Base-by-base conservation (phyloP, 2,113 vertebrate species). In the Harpagus bidentatus region DNA sequence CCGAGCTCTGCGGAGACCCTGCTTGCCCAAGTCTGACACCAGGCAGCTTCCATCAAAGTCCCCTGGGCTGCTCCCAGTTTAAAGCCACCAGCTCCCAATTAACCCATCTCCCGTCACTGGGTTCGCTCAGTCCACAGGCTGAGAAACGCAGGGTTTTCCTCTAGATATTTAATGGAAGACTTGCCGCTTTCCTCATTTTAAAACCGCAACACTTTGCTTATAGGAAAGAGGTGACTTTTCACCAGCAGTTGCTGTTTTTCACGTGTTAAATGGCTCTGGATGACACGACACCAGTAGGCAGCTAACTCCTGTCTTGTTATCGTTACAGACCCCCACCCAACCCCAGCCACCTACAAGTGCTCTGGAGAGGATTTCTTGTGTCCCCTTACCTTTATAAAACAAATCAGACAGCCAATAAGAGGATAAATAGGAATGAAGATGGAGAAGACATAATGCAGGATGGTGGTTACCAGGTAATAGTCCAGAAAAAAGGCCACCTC, bases 361-460 rank as follows among this genome's bases (percentile, higher is more conserved):
- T 59, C 36, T 52, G 34, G 32, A 50, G 28, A 79, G 8, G 43
- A 36, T 7, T 18, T 58, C 66, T n/a, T 28, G 12, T 3, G 12
- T 3, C 2, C 16, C 17, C 97, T 95, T 90, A 99, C 99, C 99
- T 99, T 99, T 95, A 99, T 99, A 95, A 99, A 99, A 95, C 98
- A 99, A 93, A 99, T 99, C 85, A 99, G 98, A 95, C 99, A 99
- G 47, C 99, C 99, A 83, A 99, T 99, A 3, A 99, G 98, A 6
- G 99, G 99, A 70, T 99, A 99, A 67, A 99, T 98, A 8, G 99
- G 99, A 97, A 99, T 98, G 93, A 97, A 93, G 90, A 99, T 93
- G 93, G 99, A 99, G 95, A 99, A 97, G n/a, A 96, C 16, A 13
- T 98, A 99, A 95, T 99, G 99, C 82, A 99, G 98, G 84, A 98